A percentile compares a stretch with the other conserved stretches of the same genome.
Conservation (phyloP, 2,113 vertebrate species). For the Tricholaema leucomelas region DNA sequence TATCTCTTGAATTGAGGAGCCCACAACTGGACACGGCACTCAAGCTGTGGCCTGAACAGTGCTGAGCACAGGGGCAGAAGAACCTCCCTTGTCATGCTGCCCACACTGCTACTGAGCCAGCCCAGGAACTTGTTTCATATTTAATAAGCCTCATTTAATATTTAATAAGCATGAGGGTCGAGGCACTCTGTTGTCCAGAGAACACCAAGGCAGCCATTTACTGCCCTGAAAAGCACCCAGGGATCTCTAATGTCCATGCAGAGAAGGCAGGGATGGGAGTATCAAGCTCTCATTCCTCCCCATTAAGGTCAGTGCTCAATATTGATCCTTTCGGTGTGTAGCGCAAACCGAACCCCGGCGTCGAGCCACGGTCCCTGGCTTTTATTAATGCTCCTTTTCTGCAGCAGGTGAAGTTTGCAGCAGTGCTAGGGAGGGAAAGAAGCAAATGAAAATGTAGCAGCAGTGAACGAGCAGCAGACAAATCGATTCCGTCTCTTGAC, state of each 20-base stretch:
- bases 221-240: neutral
- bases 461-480: neutral
- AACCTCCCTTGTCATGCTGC: too few species aligned
- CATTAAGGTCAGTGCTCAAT: constrained; percentile 54
- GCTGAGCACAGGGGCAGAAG: too few species aligned
- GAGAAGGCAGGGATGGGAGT: neutral
- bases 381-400: constrained; percentile 51
- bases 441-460: neutral
- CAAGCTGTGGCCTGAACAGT: too few species aligned
- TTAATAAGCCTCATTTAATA: too few species aligned
- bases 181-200: constrained; percentile 11
- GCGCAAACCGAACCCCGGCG: constrained; percentile 33
- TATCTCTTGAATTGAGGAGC: too few species aligned
- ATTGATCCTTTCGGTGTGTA: constrained; percentile 54
- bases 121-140: too few species aligned
- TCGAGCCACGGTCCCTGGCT: neutral
- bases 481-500: constrained; percentile 47
- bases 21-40: too few species aligned
- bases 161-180: constrained; percentile 46
- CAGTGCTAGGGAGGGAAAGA: neutral
- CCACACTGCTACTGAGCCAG: too few species aligned
- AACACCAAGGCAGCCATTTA: neutral
- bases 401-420: neutral
- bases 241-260: constrained; percentile 42
- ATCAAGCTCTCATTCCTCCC: constrained; percentile 34